phyloP scores from a whole-genome alignment of 1,140 invertebrate genomes.

The Drosophila sturtevanti region DNA sequence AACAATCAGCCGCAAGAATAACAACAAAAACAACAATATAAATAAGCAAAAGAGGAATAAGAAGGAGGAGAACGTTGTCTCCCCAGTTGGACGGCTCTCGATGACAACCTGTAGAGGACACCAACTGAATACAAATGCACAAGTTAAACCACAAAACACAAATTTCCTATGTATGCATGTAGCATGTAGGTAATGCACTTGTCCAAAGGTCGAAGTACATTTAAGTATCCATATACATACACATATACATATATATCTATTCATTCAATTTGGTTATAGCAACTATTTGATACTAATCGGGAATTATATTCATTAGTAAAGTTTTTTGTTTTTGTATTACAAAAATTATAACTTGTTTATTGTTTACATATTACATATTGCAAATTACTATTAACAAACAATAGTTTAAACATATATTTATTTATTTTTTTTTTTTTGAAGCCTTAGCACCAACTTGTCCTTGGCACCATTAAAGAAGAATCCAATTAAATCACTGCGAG shows the following conservation, averaged over 20 bases:
- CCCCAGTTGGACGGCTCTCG: constrained; percentile 36
- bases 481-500: constrained; percentile 57
- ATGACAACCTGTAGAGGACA: constrained; percentile 52
- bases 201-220: constrained; percentile 62
- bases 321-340: constrained; percentile 27
- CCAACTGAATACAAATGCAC: constrained; percentile 71
- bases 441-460: constrained; percentile 22
- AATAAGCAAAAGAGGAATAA: constrained; percentile 11
- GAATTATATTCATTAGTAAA: neutral
- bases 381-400: constrained; percentile 74
- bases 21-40: constrained; percentile 19
- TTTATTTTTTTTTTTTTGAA: constrained; percentile 27
- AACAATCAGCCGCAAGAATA: constrained; percentile 31
- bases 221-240: neutral
- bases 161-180: constrained; percentile 78
- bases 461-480: constrained; percentile 49
- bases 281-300: neutral
- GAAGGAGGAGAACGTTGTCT: neutral
- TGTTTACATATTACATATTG: constrained; percentile 49
- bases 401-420: constrained; percentile 48
- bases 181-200: constrained; percentile 75
- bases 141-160: constrained; percentile 62
- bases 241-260: too few relatives aligned
- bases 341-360: constrained; percentile 65
- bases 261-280: constrained; percentile 3